Evolutionary conservation across 2,888 invertebrate species (phyloP), one percentile per base, ranked within the genome.

Genomic region (Notodonta ziczac): DNA sequence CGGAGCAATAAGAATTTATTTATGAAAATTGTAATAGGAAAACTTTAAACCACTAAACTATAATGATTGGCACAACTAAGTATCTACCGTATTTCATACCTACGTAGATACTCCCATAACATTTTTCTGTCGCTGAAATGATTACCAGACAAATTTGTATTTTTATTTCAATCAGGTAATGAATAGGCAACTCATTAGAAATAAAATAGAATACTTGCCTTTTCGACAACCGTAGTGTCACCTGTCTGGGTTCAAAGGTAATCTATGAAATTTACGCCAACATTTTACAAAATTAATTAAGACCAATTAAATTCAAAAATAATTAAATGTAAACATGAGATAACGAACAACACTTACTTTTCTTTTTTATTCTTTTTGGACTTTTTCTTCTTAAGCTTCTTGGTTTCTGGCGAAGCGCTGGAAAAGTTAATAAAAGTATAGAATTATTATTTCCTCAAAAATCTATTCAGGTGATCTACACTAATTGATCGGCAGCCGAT

Each of bases 351-450:
- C 84, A 94, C 95, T 94, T 93, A 96, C 96, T 95, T 96, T 74
- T 96, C 96, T 88, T 95, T 96, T 87, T 96, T 96, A 82, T 95
- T 95, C 88, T 96, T 96, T 87, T 97, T 97, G 0, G 96, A 95
- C 85, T 96, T 97, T 91, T 97, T 97, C 94, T 96, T 97, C 91
- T 97, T 97, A 69, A 96, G 93, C 82, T 95, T 96, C 88, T 96
- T 97, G 39, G 95, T 94, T 80, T 97, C 97, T 72, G 96, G 96
- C 58, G 96, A 96, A 54, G 95, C 94, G 81, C 97, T 97, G 90
- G 3, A 86, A 93, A 72, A 64, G 70, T 76, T 71, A 69, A 55
- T 39, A 39, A 24, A 14, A n/a, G n/a, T 2, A 1, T 24, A 24
- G 24, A 2, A 24, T 24, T 24, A 24, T 24, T 24, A 24, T 24